Percentiles rank a stretch among this genome's conserved stretches.
These are phyloP conservation scores for Charadrius vociferus DNA, from an alignment of 2,113 vertebrate species.

Conservation along the genomic window DNA sequence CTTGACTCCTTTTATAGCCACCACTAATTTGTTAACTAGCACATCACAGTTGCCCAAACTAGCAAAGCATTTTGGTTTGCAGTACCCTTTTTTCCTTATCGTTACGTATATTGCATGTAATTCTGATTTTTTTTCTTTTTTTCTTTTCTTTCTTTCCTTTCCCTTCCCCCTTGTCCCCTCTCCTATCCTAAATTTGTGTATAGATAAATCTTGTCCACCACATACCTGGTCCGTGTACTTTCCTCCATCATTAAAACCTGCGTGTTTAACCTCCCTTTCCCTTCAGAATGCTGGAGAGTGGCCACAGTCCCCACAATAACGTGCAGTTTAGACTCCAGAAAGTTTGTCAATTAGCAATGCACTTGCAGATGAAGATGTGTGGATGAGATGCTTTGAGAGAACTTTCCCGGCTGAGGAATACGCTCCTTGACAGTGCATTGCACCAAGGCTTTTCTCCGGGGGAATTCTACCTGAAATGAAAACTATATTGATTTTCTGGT, in stretches of 20 bases:
- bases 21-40: not conserved
- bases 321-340: not conserved
- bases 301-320: not conserved
- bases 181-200: conserved; percentile 5
- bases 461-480: conserved; percentile 24
- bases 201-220: conserved; percentile 80
- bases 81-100: not conserved
- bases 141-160: not conserved
- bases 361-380: conserved; percentile 32
- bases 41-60: not conserved
- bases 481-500: not conserved
- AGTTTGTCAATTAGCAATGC: conserved; percentile 1
- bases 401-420: not conserved
- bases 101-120: not conserved
- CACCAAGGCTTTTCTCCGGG: conserved; percentile 27
- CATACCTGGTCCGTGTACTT: conserved; percentile 73
- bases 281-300: conserved; percentile 40
- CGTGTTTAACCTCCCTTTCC: conserved; percentile 69
- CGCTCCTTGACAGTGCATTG: not conserved
- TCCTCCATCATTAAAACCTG: conserved; percentile 81
- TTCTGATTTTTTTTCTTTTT: conserved; percentile 8
- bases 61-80: not conserved
- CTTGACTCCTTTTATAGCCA: not conserved
- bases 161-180: not conserved
- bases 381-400: conserved; percentile 20